phyloP scores from a whole-genome alignment of 2,113 vertebrate genomes.

The Neotoma lepida region DNA sequence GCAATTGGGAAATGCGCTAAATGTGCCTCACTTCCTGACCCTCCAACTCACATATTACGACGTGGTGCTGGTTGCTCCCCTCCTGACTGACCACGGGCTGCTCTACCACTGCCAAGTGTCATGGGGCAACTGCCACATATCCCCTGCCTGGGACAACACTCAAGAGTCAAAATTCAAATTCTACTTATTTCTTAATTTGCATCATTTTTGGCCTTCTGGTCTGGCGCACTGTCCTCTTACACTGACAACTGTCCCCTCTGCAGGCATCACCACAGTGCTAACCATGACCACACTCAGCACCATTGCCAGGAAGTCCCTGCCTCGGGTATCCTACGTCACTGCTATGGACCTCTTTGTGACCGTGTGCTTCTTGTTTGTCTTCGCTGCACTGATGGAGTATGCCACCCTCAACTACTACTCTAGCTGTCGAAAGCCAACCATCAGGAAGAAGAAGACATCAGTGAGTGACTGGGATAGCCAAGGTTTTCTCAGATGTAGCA shows the following conservation, averaged over 20 bases:
- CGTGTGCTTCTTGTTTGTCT: constrained; percentile 98
- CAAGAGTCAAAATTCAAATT: background rate
- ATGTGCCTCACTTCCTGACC: no score
- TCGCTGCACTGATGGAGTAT: constrained; percentile 98
- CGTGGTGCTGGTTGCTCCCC: background rate
- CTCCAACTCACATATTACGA: no score
- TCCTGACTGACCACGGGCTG: no score
- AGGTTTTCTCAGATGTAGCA: background rate
- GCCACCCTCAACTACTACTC: constrained; percentile 97
- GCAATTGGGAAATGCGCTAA: no score
- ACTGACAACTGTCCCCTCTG: constrained; percentile 18
- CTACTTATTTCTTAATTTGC: background rate
- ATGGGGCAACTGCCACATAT: background rate
- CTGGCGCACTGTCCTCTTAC: background rate
- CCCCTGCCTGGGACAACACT: background rate
- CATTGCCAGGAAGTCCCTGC: constrained; percentile 94
- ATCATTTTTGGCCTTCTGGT: background rate
- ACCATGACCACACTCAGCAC: constrained; percentile 98
- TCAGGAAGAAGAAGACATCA: constrained; percentile 88
- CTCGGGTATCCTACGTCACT: constrained; percentile 95
- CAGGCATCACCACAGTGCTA: constrained; percentile 97
- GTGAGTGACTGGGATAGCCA: constrained; percentile 82
- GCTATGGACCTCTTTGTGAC: constrained; percentile 99
- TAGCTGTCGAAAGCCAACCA: constrained; percentile 86
- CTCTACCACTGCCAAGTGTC: background rate